phyloP scores from a whole-genome alignment of 1,140 invertebrate species.

The Bradysia coprophila region DNA sequence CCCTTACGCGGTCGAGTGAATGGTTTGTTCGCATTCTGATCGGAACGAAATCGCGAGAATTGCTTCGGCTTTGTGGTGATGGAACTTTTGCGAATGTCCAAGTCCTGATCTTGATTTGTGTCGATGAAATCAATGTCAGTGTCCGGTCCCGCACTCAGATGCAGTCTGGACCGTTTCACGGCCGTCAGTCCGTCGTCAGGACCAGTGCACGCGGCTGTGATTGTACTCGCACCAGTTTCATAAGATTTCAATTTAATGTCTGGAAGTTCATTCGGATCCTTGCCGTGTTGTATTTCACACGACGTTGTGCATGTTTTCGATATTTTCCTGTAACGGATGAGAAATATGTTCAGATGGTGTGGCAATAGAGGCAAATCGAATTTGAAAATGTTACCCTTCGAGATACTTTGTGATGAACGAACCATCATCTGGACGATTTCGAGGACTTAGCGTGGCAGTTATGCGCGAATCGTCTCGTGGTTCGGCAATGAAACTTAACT shows the following conservation, averaged over 20 bases:
- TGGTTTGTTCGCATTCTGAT: constrained; percentile 11
- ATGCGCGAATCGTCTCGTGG: constrained; percentile 27
- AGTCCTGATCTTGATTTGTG: constrained; percentile 35
- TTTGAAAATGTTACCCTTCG: constrained; percentile 45
- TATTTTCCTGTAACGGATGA: constrained; percentile 17
- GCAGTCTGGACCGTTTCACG: constrained; percentile 43
- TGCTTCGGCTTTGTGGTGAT: background rate
- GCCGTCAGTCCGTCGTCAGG: constrained; percentile 57
- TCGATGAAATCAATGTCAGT: constrained; percentile 66
- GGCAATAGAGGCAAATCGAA: no score
- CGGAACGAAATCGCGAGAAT: background rate
- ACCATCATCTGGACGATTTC: constrained; percentile 32
- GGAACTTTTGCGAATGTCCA: constrained; percentile 22
- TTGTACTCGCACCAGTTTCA: constrained; percentile 27
- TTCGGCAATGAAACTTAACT: constrained; percentile 45
- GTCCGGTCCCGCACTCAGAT: constrained; percentile 39
- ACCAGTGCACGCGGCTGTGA: constrained; percentile 51
- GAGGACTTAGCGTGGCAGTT: constrained; percentile 12
- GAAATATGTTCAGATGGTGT: background rate
- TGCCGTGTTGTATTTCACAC: constrained; percentile 41
- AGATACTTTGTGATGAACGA: constrained; percentile 56
- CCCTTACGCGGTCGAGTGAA: background rate
- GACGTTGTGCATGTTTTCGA: no score
- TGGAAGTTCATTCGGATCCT: constrained; percentile 43
- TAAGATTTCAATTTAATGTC: constrained; percentile 31